Conservation (phyloP, 2,113 vertebrate genomes). For the Dasyurus viverrinus region DNA sequence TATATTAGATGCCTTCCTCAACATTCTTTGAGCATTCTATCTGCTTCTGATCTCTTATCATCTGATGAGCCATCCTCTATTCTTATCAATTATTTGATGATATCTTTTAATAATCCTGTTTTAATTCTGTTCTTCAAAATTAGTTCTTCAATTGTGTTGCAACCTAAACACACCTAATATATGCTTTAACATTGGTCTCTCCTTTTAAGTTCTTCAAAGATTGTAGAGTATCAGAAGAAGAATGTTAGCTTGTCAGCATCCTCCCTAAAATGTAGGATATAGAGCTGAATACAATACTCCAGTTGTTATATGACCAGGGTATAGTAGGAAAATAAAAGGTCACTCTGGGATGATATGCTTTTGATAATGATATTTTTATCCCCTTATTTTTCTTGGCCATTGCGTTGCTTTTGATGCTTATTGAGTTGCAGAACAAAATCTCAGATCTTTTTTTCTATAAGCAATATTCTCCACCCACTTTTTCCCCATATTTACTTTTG, state of each 20-base stretch:
- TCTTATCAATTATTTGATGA: neutral
- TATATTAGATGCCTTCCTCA: neutral
- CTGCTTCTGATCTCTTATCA: neutral
- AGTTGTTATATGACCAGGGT: neutral
- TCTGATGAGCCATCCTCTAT: neutral
- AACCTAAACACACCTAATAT: neutral
- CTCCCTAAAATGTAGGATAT: neutral
- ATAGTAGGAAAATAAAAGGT: neutral
- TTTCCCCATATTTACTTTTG: neutral
- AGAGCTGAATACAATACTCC: neutral
- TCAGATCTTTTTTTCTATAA: neutral
- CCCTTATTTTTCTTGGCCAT: neutral
- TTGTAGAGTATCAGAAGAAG: neutral
- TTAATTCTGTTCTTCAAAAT: neutral
- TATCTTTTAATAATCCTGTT: neutral
- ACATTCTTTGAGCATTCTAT: neutral
- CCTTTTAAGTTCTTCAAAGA: neutral
- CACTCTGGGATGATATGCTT: neutral
- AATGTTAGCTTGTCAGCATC: neutral
- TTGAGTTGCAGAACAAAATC: neutral
- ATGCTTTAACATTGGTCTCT: neutral
- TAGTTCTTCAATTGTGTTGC: neutral
- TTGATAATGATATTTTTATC: neutral
- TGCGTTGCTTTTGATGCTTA: neutral
- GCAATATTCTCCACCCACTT: neutral